Evolutionary conservation across 2,113 vertebrate genomes (phyloP).

Genomic region (Coreoperca whiteheadi): DNA sequence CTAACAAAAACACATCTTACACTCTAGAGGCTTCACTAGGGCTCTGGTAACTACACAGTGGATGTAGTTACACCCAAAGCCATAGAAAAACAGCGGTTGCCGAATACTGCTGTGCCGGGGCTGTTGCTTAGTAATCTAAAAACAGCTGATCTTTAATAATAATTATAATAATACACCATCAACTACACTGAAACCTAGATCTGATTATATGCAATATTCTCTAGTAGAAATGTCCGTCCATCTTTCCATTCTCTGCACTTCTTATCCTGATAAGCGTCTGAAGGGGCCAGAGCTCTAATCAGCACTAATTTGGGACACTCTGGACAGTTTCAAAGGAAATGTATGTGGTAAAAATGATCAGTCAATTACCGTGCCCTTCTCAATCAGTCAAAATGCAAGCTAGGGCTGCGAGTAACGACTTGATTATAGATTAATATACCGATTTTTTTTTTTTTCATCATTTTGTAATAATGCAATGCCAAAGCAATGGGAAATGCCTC

Average conservation of each 20-base stretch:
- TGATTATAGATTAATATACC: background rate
- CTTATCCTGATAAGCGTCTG: background rate
- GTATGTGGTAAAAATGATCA: background rate
- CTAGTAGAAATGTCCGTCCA: conserved; percentile 7
- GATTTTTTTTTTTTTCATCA: background rate
- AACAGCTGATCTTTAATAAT: conserved; percentile 40
- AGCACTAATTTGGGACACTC: background rate
- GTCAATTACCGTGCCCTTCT: background rate
- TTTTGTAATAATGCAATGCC: too few relatives aligned
- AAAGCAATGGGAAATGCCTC: too few relatives aligned
- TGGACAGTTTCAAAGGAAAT: background rate
- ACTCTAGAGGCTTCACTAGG: conserved; percentile 31
- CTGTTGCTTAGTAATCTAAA: conserved; percentile 39
- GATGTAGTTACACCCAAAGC: conserved; percentile 16
- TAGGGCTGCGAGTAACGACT: background rate
- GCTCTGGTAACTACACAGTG: conserved; percentile 15
- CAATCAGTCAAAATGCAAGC: background rate
- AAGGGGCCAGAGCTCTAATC: background rate
- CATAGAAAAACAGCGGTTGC: conserved; percentile 1
- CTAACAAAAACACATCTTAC: conserved; percentile 56
- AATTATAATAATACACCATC: too few relatives aligned
- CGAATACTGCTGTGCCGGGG: conserved; percentile 7
- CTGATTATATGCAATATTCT: conserved; percentile 9
- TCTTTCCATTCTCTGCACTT: background rate
- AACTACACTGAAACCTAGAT: conserved; percentile 1